Percentiles rank a stretch among this genome's conserved stretches.
phyloP scores from a whole-genome alignment of 2,113 vertebrate genomes.

The Hylia prasina region DNA sequence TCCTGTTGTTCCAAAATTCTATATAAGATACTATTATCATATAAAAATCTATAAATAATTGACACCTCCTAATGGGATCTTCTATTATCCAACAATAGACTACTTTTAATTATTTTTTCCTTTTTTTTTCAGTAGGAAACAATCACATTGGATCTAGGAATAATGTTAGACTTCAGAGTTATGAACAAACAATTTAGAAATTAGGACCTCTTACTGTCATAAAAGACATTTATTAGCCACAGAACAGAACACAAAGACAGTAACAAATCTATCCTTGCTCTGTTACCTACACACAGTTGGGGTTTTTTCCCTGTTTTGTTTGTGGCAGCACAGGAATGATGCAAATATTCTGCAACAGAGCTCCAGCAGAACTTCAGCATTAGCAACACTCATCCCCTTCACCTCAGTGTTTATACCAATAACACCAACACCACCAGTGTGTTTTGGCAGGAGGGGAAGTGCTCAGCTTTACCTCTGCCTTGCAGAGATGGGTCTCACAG shows the following conservation, averaged over 20 bases:
- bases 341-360: background rate
- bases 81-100: background rate
- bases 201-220: background rate
- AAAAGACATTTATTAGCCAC: background rate
- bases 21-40: background rate
- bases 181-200: background rate
- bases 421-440: background rate
- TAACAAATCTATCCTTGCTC: background rate
- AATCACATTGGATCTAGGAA: background rate
- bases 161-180: background rate
- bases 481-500: background rate
- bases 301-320: background rate
- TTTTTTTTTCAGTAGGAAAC: background rate
- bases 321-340: background rate
- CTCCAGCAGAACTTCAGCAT: background rate
- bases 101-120: background rate
- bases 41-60: background rate
- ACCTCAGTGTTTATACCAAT: rapidly evolving
- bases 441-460: background rate
- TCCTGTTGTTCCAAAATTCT: background rate
- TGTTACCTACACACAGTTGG: background rate
- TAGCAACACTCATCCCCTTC: background rate
- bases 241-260: background rate
- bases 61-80: background rate
- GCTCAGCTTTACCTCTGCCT: background rate